These are phyloP conservation scores for Alethe castanea DNA, from an alignment of 2,113 vertebrate genomes.

Conservation along the genomic window DNA sequence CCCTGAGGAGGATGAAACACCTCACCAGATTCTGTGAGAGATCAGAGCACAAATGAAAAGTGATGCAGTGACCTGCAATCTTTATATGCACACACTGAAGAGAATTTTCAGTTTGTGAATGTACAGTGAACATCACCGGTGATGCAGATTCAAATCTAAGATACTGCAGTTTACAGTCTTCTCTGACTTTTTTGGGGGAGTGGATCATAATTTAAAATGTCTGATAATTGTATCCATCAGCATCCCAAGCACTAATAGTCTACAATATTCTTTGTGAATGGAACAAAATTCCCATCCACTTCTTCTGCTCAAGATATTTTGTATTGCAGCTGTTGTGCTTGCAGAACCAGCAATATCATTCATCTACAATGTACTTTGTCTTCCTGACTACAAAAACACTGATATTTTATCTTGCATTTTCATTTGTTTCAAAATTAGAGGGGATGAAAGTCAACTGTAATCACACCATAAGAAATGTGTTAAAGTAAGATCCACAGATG, in stretches of 20 bases:
- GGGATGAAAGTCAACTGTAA: not conserved
- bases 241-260: not conserved
- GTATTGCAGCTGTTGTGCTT: not conserved
- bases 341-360: not conserved
- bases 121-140: not conserved
- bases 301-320: not conserved
- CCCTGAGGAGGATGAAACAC: not conserved
- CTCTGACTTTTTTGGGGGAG: not conserved
- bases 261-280: not conserved
- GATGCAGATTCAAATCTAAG: not conserved
- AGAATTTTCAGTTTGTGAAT: not conserved
- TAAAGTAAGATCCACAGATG: not conserved
- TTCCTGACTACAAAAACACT: not conserved
- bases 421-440: not conserved
- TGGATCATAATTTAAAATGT: not conserved
- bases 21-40: not conserved
- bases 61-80: fast-evolving
- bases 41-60: not conserved
- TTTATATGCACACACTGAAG: not conserved
- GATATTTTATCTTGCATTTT: not conserved
- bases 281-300: not conserved
- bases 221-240: not conserved
- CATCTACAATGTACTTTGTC: not conserved
- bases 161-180: not conserved
- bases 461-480: not conserved